These are phyloP conservation scores for Australoheros facetus DNA, from an alignment of 2,797 vertebrate species.

Conservation along the genomic window DNA sequence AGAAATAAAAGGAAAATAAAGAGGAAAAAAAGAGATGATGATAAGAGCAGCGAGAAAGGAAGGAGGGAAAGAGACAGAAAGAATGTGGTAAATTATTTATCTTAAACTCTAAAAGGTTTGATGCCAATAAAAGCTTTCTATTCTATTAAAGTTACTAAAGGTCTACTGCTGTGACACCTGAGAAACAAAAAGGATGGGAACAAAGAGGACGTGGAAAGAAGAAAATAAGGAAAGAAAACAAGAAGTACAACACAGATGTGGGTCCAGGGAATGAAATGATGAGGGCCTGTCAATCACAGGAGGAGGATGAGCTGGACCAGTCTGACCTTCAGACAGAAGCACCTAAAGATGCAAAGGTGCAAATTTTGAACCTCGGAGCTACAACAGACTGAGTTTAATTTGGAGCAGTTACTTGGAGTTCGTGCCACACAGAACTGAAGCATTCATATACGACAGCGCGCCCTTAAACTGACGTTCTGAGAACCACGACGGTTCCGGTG, in stretches of 20 bases:
- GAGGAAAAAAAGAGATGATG: background rate
- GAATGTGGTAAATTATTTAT: constrained; percentile 7
- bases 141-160: background rate
- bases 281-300: background rate
- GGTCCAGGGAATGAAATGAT: background rate
- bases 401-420: background rate
- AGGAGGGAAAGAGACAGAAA: constrained; percentile 33
- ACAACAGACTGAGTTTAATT: rapidly evolving
- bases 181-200: background rate
- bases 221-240: background rate
- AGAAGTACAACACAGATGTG: background rate
- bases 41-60: background rate
- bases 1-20: background rate
- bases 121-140: no score
- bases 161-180: background rate
- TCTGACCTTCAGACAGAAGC: background rate
- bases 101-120: constrained; percentile 24
- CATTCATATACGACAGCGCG: no score
- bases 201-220: background rate
- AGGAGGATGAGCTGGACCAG: background rate
- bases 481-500: rapidly evolving
- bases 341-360: background rate
- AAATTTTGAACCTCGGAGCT: background rate
- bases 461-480: background rate
- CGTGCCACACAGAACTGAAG: no score